These are phyloP conservation scores for Clunio marinus DNA, from an alignment of 2,888 invertebrate genomes.

Conservation along the genomic window DNA sequence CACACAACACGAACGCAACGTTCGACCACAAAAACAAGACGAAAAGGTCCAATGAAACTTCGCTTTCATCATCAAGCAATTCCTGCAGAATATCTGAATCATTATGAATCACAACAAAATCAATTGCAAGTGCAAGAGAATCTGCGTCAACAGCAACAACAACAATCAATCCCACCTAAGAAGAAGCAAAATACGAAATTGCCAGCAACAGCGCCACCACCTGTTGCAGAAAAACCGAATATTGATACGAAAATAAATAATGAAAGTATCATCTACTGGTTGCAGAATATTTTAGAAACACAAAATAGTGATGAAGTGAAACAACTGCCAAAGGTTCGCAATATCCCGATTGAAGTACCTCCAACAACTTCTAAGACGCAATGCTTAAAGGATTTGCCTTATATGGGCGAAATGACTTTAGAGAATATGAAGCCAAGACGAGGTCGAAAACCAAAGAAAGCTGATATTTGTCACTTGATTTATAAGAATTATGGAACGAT, in stretches of 20 bases:
- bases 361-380: slow-evolving; percentile 46
- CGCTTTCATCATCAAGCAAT: slow-evolving; percentile 77
- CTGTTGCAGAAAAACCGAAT: slow-evolving; percentile 39
- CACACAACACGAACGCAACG: neutral
- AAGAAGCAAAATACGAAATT: slow-evolving; percentile 45
- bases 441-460: slow-evolving; percentile 86
- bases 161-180: slow-evolving; percentile 34
- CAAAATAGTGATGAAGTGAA: slow-evolving; percentile 44
- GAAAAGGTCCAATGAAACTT: slow-evolving; percentile 62
- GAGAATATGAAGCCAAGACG: slow-evolving; percentile 82
- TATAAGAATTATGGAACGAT: slow-evolving; percentile 89
- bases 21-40: slow-evolving; percentile 11
- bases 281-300: slow-evolving; percentile 55
- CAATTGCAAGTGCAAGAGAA: slow-evolving; percentile 19
- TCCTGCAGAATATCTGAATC: slow-evolving; percentile 72
- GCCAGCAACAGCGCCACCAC: slow-evolving; percentile 46
- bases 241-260: slow-evolving; percentile 41
- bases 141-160: slow-evolving; percentile 35
- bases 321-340: slow-evolving; percentile 39
- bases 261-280: slow-evolving; percentile 52
- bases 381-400: slow-evolving; percentile 69
- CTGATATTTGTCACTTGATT: slow-evolving; percentile 85
- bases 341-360: slow-evolving; percentile 39
- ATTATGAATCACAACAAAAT: slow-evolving; percentile 63
- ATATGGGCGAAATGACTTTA: slow-evolving; percentile 88